Evolutionary conservation across 2,888 invertebrate genomes (phyloP).

Genomic region (Stenolophus ochropezus): DNA sequence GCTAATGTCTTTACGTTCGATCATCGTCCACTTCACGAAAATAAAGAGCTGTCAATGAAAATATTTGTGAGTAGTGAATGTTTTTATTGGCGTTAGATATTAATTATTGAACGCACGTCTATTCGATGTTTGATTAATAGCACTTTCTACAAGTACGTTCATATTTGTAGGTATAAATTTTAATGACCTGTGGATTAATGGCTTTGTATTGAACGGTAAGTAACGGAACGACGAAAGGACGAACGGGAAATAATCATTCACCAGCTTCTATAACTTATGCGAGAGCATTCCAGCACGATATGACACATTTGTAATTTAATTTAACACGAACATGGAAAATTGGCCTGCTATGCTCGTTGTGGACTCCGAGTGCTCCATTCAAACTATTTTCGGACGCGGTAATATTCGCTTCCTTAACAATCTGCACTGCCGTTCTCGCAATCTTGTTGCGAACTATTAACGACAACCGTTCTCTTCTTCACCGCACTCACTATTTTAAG

Average conservation of each 20-base stretch:
- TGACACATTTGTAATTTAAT: conserved; percentile 50
- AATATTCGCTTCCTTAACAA: background rate
- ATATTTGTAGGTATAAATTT: conserved; percentile 44
- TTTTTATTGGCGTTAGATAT: conserved; percentile 35
- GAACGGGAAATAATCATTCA: conserved; percentile 44
- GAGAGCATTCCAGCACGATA: conserved; percentile 37
- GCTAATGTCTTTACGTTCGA: background rate
- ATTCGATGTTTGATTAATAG: conserved; percentile 41
- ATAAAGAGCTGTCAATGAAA: conserved; percentile 5
- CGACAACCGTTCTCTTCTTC: too few relatives aligned
- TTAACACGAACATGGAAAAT: conserved; percentile 46
- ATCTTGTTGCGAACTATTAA: background rate
- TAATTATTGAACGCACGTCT: conserved; percentile 39
- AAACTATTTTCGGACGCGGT: background rate
- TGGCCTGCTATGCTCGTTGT: conserved; percentile 10
- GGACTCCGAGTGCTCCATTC: background rate
- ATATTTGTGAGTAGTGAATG: conserved; percentile 35
- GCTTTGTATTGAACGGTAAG: conserved; percentile 27
- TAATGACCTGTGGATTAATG: conserved; percentile 45
- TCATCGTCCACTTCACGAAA: background rate
- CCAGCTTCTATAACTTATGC: conserved; percentile 47
- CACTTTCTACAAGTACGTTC: conserved; percentile 28
- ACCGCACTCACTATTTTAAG: too few relatives aligned
- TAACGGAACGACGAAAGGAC: background rate
- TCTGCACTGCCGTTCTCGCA: background rate